Base-by-base conservation (phyloP, 2,888 invertebrate species). In the Cerastis rubricosa region DNA sequence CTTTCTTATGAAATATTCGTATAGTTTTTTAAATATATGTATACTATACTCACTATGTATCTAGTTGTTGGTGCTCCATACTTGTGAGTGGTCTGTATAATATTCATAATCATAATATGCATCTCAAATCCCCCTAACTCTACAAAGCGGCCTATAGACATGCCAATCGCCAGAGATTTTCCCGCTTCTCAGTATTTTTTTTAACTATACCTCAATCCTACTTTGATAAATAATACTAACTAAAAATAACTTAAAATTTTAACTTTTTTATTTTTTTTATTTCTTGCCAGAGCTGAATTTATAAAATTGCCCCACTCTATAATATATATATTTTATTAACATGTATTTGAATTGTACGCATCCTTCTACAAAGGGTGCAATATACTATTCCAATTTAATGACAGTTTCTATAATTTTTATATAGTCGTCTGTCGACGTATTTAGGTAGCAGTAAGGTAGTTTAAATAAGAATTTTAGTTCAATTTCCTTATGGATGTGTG, bases 401-500 rank as follows among this genome's bases (percentile, higher is more conserved):
- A 73, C 64, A 63, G 57, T 76, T 47, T 78, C 63, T 74, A 63
- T 82, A 73, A 49, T 74, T 71, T 76, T 82, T 75, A 66, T 74
- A 76, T 25, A 83, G 64, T 74, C 77, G 77, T 77, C 76, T 73
- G 59, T 80, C 66, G 82, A 83, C 76, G 74, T 85, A 64, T 80
- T 66, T 74, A 74, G 29, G 57, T 84, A 85, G 67, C n/a, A 47
- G n/a, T 83, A 74, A 85, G 68, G 54, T 83, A 78, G 72, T 72
- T 69, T 67, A 81, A 54, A 68, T 80, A 72, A 71, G 47, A 73
- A 68, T 49, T 69, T 67, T 85, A 74, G 71, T 81, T 85, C 14
- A 71, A 79, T 71, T 76, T 73, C 57, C 35, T 11, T 72, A 35
- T n/a, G 19, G 7, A 71, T 65, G 73, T 80, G 81, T 77, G 66